Conservation (phyloP, 2,888 invertebrate genomes). For the Zaprionus lineosus region DNA sequence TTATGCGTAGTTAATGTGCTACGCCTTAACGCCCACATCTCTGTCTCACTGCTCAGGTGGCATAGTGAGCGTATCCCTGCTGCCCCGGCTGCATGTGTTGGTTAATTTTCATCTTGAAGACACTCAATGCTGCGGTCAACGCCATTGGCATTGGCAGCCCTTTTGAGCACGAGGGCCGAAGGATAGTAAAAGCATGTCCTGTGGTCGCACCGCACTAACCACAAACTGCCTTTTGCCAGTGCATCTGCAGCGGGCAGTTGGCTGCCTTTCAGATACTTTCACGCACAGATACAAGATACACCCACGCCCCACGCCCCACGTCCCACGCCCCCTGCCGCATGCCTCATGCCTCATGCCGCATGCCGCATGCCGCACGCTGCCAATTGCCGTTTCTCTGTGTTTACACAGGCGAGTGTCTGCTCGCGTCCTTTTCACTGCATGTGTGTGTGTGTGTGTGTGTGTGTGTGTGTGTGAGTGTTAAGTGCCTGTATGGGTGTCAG, state of each 20-base stretch:
- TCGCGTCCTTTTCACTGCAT: too few species aligned
- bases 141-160: slow-evolving; percentile 6
- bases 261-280: slow-evolving; percentile 32
- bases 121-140: slow-evolving; percentile 70
- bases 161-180: slow-evolving; percentile 34
- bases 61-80: too few species aligned
- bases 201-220: slow-evolving; percentile 59
- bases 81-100: slow-evolving; percentile 35
- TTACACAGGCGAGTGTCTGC: too few species aligned
- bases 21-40: slow-evolving; percentile 13
- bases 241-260: slow-evolving; percentile 35
- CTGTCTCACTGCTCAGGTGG: neutral
- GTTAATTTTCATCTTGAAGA: slow-evolving; percentile 76
- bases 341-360: too few species aligned
- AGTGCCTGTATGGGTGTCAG: too few species aligned
- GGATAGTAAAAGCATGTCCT: slow-evolving; percentile 61
- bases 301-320: too few species aligned
- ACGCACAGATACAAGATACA: slow-evolving; percentile 12
- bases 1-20: slow-evolving; percentile 69
- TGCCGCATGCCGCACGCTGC: too few species aligned
- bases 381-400: too few species aligned
- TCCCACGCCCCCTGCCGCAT: neutral
- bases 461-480: too few species aligned
- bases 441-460: too few species aligned
- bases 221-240: slow-evolving; percentile 64